Base-by-base conservation (phyloP, 2,113 vertebrate genomes). In the Colius striatus region DNA sequence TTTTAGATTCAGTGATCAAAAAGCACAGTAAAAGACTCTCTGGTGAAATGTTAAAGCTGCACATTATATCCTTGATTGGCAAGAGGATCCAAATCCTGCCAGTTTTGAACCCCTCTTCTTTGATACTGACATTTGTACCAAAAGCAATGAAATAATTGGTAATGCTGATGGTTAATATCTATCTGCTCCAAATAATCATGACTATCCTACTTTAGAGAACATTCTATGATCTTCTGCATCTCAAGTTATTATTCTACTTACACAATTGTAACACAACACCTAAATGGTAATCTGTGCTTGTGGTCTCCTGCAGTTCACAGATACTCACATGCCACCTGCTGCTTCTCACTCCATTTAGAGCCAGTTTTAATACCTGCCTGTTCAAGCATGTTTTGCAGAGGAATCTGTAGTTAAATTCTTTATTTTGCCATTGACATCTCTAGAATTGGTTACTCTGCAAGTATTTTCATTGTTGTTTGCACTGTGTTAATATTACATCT, bases 261-360 rank as follows among this genome's bases (percentile, higher is more conserved):
- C 4, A 17, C 18, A 8, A 26, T 38, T 54, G 13, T 45, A 82
- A 30, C 9, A 16, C 3, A 8, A 6, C 38, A 60, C 4, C 10
- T 41, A 29, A 48, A 63, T 51, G 67, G 13, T 14, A 17, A 55
- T 10, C 25, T 3, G 5, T 47, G 14, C 9, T 29, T 84, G 26
- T 23, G 6, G 9, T 11, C 1, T 11, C 1, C 47, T 80, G 47
- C 54, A 57, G 2, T 51, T 91, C n/a, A 43, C 30, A 11, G 26
- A 18, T 32, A 8, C 1, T 7, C 6, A 6, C 1, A 0, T 30
- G 11, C 27, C 38, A 26, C 21, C 43, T 67, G 61, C 61, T 11
- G 1, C 0, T 30, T 74, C 77, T 62, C n/a, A 48, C 18, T 57
- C 14, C 10, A 3, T 66, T 63, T 55, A 34, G 67, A 82, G 19